Percentiles rank a stretch among this genome's conserved stretches.
phyloP scores from a whole-genome alignment of 1,140 invertebrate species.

The Trichonephila inaurata region DNA sequence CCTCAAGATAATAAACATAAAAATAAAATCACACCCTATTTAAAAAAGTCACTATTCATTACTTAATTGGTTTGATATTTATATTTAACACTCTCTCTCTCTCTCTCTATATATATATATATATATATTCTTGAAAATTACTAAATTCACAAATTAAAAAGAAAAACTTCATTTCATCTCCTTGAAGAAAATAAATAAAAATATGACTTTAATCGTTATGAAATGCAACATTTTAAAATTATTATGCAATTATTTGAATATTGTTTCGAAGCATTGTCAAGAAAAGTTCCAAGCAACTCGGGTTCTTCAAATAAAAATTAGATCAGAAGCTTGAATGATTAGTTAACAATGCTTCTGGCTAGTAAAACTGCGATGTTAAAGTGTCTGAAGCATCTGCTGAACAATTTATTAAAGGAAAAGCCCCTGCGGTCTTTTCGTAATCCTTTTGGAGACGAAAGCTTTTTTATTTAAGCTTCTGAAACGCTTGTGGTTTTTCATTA shows the following conservation, averaged over 20 bases:
- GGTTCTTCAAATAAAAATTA: background rate
- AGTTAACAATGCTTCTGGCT: slow-evolving; percentile 24
- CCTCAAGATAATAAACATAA: too few relatives aligned
- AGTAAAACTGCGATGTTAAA: slow-evolving; percentile 12
- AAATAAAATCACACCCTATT: too few relatives aligned
- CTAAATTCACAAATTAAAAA: too few relatives aligned
- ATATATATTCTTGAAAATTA: too few relatives aligned
- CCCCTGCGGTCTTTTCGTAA: slow-evolving; percentile 1
- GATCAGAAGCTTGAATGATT: background rate
- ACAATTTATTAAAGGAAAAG: slow-evolving; percentile 28
- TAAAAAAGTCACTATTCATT: too few relatives aligned
- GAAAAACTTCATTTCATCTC: too few relatives aligned
- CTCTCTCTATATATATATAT: too few relatives aligned
- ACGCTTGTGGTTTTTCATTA: slow-evolving; percentile 15
- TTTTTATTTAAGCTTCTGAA: background rate
- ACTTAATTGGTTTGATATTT: too few relatives aligned
- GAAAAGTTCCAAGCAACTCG: background rate
- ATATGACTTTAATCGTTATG: background rate
- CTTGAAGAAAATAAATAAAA: too few relatives aligned
- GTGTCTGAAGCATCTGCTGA: slow-evolving; percentile 31
- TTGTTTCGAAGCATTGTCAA: background rate
- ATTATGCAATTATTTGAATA: background rate
- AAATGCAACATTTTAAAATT: background rate
- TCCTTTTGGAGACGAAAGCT: background rate
- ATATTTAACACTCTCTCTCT: too few relatives aligned